Conservation (phyloP, 1,140 invertebrate species). For the Ladona fulva region DNA sequence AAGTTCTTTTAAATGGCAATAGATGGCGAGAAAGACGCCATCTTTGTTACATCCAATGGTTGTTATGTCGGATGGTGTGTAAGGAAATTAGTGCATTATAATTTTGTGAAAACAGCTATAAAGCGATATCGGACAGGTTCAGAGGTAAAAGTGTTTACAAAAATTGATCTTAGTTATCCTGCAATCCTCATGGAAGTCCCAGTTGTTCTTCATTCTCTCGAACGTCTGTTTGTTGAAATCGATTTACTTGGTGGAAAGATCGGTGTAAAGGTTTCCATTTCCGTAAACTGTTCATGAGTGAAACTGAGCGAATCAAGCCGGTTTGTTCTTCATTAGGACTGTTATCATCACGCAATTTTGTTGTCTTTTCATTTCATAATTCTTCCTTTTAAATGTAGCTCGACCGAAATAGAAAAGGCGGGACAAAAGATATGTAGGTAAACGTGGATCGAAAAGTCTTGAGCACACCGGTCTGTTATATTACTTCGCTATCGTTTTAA, state of each 20-base stretch:
- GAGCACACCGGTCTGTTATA: neutral
- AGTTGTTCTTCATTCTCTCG: neutral
- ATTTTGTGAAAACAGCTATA: neutral
- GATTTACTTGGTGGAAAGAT: constrained; percentile 5
- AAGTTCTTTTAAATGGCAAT: neutral
- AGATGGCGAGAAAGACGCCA: constrained; percentile 2
- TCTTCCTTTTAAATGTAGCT: neutral
- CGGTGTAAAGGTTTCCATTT: constrained; percentile 2
- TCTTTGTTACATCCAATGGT: constrained; percentile 1
- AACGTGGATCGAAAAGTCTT: neutral
- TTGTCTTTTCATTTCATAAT: neutral
- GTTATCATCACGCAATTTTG: neutral
- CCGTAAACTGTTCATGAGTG: neutral
- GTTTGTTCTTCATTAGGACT: neutral
- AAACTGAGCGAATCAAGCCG: neutral
- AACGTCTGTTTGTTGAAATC: neutral
- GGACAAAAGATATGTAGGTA: neutral
- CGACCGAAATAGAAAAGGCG: neutral
- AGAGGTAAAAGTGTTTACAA: too few species aligned
- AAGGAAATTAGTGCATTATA: neutral
- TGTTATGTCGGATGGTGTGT: neutral
- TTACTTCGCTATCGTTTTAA: too few species aligned
- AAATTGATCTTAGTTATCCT: too few species aligned
- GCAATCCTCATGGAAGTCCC: too few species aligned
- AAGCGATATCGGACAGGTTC: too few species aligned